Evolutionary conservation across 92 coral and sea anemone species (phyloP).

Genomic region (Bergia puertoricense): DNA sequence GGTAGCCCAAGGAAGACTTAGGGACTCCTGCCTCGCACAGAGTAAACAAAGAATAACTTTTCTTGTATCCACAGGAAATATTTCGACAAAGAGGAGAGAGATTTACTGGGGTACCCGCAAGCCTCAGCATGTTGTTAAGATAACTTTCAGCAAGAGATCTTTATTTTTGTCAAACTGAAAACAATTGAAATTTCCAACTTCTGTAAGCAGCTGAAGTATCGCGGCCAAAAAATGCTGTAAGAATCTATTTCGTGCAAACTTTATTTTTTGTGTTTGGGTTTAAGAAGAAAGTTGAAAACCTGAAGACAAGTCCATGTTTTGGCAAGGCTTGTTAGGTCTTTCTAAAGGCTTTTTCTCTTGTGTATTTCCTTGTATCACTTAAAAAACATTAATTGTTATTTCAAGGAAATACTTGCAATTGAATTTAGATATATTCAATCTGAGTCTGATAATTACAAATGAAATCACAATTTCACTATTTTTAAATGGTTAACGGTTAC

Average conservation of each 20-base stretch:
- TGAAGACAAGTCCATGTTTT: too few species aligned
- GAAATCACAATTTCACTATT: constrained; percentile 23
- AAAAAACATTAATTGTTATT: constrained; percentile 33
- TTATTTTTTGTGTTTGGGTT: background rate
- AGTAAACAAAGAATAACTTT: background rate
- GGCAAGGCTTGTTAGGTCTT: background rate
- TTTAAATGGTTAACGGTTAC: background rate
- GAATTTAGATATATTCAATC: constrained; percentile 13
- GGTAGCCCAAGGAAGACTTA: background rate
- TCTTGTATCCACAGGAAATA: constrained; percentile 26
- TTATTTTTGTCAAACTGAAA: constrained; percentile 5
- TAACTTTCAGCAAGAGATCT: constrained; percentile 21
- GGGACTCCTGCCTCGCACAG: constrained; percentile 11
- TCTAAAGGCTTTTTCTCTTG: background rate
- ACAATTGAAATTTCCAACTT: background rate
- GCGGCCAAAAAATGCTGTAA: background rate
- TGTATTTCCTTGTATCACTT: constrained; percentile 23
- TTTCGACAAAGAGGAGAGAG: constrained; percentile 23
- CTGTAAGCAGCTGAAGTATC: background rate
- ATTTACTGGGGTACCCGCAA: constrained; percentile 12
- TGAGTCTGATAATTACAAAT: constrained; percentile 23
- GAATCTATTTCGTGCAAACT: background rate
- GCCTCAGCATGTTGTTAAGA: constrained; percentile 32
- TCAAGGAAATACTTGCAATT: constrained; percentile 37
- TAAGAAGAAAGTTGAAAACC: background rate